Evolutionary conservation across 1,140 invertebrate species (phyloP).

Genomic region (Trinorchestia longiramus): DNA sequence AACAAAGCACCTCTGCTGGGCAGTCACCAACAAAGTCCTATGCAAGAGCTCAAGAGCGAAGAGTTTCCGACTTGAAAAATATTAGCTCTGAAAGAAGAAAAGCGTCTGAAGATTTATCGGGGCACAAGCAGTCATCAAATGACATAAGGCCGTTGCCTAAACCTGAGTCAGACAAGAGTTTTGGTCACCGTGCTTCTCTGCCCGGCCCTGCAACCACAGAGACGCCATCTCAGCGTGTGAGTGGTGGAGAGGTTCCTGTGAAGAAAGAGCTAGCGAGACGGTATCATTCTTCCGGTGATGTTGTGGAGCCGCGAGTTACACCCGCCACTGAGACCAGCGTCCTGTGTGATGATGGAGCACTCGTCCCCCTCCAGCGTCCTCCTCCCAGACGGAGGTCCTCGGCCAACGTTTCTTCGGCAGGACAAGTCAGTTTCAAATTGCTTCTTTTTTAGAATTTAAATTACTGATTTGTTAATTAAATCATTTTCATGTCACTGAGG

Average conservation of each 20-base stretch:
- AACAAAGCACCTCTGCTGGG: not conserved
- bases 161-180: not conserved
- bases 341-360: not conserved
- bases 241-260: slow-evolving; percentile 45
- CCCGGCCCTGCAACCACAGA: not conserved
- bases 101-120: not conserved
- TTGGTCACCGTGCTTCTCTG: not conserved
- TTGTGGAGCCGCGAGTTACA: slow-evolving; percentile 18
- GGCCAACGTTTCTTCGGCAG: not conserved
- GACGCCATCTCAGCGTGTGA: not conserved
- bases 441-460: not conserved
- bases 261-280: not conserved
- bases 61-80: not conserved
- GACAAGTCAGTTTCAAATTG: not conserved
- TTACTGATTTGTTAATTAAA: not conserved
- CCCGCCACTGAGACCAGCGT: slow-evolving; percentile 15
- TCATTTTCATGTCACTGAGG: not conserved
- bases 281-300: slow-evolving; percentile 28
- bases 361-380: not conserved
- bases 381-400: slow-evolving; percentile 43
- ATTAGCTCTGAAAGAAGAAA: not conserved
- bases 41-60: not conserved
- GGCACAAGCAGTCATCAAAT: not conserved
- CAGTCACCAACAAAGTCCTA: not conserved
- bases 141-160: not conserved